These are phyloP conservation scores for Atherinomorus stipes DNA, from an alignment of 2,113 vertebrate species.

Conservation along the genomic window DNA sequence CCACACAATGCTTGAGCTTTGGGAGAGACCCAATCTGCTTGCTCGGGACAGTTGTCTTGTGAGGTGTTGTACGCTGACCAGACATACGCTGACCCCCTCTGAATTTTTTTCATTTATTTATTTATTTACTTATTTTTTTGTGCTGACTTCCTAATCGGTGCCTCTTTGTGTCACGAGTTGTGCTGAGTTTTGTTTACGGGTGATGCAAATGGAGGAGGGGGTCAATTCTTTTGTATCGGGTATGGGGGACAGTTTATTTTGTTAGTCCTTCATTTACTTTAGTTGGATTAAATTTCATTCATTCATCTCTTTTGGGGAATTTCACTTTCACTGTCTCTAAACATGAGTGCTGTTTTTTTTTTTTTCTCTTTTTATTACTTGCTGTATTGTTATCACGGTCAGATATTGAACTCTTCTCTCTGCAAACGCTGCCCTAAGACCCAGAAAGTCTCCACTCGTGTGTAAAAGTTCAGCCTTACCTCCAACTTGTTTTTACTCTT, in stretches of 20 bases:
- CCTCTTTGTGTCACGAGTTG: conserved; percentile 69
- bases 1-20: conserved; percentile 34
- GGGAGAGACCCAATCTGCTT: conserved; percentile 70
- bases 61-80: conserved; percentile 77
- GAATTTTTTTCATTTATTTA: conserved; percentile 53
- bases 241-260: conserved; percentile 10
- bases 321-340: too few species aligned
- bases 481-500: too few species aligned
- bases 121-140: conserved; percentile 50
- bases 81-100: conserved; percentile 82
- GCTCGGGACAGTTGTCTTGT: conserved; percentile 74
- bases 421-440: too few species aligned
- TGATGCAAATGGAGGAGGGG: conserved; percentile 11
- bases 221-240: conserved; percentile 22
- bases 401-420: too few species aligned
- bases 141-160: conserved; percentile 78
- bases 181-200: conserved; percentile 64
- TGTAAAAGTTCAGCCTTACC: too few species aligned
- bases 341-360: too few species aligned
- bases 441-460: too few species aligned
- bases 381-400: too few species aligned
- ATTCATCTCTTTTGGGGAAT: too few species aligned
- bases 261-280: not conserved
- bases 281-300: not conserved
- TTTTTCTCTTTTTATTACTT: too few species aligned